Evolutionary conservation across 2,888 invertebrate genomes (phyloP), one percentile per base, ranked within the genome.

Genomic region (Selenia dentaria): DNA sequence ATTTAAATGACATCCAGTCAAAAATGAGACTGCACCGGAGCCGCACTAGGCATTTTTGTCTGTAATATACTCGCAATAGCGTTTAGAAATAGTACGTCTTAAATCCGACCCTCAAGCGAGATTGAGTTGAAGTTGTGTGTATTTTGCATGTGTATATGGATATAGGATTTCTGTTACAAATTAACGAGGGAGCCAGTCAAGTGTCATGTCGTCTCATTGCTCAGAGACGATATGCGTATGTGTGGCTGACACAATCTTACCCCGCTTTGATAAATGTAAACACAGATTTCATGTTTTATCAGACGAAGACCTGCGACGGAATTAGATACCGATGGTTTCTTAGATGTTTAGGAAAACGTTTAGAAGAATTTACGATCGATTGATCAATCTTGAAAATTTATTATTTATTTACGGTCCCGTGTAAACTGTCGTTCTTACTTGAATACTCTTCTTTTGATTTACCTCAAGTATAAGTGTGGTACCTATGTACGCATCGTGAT

Each of bases 171-270:
- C 71, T 67, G 78, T 81, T 77, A 79, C 79, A 80, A 84, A 88
- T 87, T 88, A 88, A 86, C 79, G 77, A 80, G 75, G 20, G 62
- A 83, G 81, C 83, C 84, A 83, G 80, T 85, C 82, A 85, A 77
- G 77, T 83, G 84, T 84, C 87, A 77, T 62, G 63, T 59, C 59
- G 71, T 63, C 66, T 74, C 77, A 74, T 75, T 75, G 74, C 75
- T 70, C 54, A 39, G 36, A 61, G 64, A 72, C 71, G 75, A 75
- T 72, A 62, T 70, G 64, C 58, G 69, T 70, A 60, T 70, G 68
- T 63, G 74, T 33, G 50, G 54, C 58, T 71, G 77, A 74, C 74
- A 69, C 60, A 56, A 42, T 51, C 57, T 58, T 54, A 57, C 60
- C 55, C 59, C 51, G 43, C 62, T 64, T 64, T 60, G 64, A 71